Conservation (phyloP, 2,797 vertebrate species). For the Xenopus petersii region DNA sequence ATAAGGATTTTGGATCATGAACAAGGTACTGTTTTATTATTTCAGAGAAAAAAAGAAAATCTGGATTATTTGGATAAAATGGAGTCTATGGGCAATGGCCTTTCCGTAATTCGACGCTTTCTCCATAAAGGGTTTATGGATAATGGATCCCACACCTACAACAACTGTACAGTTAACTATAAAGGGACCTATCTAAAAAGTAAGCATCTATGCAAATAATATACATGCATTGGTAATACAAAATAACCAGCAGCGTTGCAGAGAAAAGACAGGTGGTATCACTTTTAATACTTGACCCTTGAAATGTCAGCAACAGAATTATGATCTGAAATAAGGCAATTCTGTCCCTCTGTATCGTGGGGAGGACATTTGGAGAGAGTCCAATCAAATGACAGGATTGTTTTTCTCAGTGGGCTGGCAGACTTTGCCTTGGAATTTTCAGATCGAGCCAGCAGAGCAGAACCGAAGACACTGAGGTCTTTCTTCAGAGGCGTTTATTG, state of each 20-base stretch:
- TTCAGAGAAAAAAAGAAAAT: too few relatives aligned
- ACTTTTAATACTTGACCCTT: slow-evolving; percentile 31
- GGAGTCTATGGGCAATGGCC: too few relatives aligned
- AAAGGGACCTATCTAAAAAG: too few relatives aligned
- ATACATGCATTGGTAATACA: not conserved
- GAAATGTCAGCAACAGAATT: slow-evolving; percentile 7
- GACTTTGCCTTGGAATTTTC: slow-evolving; percentile 36
- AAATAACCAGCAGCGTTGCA: not conserved
- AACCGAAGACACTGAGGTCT: slow-evolving; percentile 43
- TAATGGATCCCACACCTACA: too few relatives aligned
- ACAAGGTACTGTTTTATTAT: too few relatives aligned
- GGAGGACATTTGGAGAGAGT: slow-evolving; percentile 32
- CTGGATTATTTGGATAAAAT: too few relatives aligned
- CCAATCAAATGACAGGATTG: slow-evolving; percentile 36
- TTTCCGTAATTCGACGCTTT: too few relatives aligned
- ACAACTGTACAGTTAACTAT: too few relatives aligned
- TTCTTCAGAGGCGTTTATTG: slow-evolving; percentile 35
- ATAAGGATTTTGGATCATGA: too few relatives aligned
- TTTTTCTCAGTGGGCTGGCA: slow-evolving; percentile 34
- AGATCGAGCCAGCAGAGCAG: slow-evolving; percentile 27
- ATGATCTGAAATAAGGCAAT: slow-evolving; percentile 17
- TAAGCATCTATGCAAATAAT: too few relatives aligned
- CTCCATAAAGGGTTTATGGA: too few relatives aligned
- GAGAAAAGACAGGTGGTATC: slow-evolving; percentile 13
- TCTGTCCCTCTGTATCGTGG: slow-evolving; percentile 6